These are phyloP conservation scores for Felis catus DNA, from an alignment of 2,113 vertebrate genomes.

Conservation along the genomic window DNA sequence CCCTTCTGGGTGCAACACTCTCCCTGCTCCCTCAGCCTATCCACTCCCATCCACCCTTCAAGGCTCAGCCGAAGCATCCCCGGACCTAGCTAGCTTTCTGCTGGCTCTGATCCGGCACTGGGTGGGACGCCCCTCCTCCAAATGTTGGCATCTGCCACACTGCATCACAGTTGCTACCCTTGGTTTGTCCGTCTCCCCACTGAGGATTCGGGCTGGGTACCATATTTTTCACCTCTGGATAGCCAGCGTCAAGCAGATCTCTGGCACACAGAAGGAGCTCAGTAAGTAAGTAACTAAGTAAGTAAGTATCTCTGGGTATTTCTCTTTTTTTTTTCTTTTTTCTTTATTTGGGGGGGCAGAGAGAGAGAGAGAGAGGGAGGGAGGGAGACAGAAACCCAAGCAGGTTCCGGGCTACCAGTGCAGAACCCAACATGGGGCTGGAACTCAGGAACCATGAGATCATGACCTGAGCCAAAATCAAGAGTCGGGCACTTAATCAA, in stretches of 20 bases:
- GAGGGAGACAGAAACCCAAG: too few species aligned
- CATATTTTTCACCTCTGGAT: not conserved
- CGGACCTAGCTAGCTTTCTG: not conserved
- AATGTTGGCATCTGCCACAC: too few species aligned
- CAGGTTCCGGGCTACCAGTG: too few species aligned
- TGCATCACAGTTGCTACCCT: not conserved
- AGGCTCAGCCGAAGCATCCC: too few species aligned
- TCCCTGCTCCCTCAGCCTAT: not conserved
- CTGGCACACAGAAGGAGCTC: not conserved
- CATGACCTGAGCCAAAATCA: too few species aligned
- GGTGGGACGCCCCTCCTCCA: too few species aligned
- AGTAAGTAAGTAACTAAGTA: too few species aligned
- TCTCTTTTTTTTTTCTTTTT: not conserved
- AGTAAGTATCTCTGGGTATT: not conserved
- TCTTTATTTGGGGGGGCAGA: too few species aligned
- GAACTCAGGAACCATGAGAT: too few species aligned
- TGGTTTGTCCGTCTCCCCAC: not conserved
- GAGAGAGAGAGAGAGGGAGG: too few species aligned
- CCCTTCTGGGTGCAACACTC: not conserved
- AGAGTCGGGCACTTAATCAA: too few species aligned
- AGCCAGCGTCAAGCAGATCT: not conserved
- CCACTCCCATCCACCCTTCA: not conserved
- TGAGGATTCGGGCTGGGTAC: not conserved
- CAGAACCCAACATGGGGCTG: too few species aligned
- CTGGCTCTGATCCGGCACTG: fast-evolving